Base-by-base conservation (phyloP, 2,888 invertebrate species). In the Scrobipalpa costella region DNA sequence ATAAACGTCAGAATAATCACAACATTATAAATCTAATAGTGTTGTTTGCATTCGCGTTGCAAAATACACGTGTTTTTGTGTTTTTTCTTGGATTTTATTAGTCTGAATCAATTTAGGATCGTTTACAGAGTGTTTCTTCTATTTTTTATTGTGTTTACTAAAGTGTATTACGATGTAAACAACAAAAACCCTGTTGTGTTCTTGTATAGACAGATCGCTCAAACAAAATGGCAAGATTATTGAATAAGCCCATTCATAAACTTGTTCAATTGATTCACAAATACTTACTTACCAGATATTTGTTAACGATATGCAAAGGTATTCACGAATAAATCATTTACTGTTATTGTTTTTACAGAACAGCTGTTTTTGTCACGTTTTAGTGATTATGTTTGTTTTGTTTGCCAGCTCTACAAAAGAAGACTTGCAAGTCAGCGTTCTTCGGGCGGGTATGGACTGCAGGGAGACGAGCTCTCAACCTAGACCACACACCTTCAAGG, bases 401-500 rank as follows among this genome's bases (percentile, higher is more conserved):
- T 34, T 55, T 49, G 2, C 1, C 76, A 90, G 90, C 86, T 21
- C 84, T 90, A 70, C 85, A 86, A 73, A 90, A 82, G 71, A 83
- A 90, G 68, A 81, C 85, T 21, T 90, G 89, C 73, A 87, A 87
- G 70, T 84, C 86, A 3, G 86, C 84, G 21, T 83, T 87, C 81
- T 73, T 90, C 63, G 80, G 80, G 8, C 84, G 89, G 58, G 79
- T 87, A 66, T 90, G 89, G 90, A 83, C 81, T 61, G 86, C 87
- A 49, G 82, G 81, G 66, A 77, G 86, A 55, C 84, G 88, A 8
- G 83, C 87, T 2, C 78, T 91, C 36, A 85, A 80, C 68, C 76
- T 91, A 8, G 86, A 90, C 13, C 85, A 90, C 65, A 77, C 84
- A 8, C 85, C 85, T 0, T 72, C 84, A 3, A 81, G 88, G 64